phyloP scores from a whole-genome alignment of 1,140 invertebrate genomes.

The Bombus polaris region DNA sequence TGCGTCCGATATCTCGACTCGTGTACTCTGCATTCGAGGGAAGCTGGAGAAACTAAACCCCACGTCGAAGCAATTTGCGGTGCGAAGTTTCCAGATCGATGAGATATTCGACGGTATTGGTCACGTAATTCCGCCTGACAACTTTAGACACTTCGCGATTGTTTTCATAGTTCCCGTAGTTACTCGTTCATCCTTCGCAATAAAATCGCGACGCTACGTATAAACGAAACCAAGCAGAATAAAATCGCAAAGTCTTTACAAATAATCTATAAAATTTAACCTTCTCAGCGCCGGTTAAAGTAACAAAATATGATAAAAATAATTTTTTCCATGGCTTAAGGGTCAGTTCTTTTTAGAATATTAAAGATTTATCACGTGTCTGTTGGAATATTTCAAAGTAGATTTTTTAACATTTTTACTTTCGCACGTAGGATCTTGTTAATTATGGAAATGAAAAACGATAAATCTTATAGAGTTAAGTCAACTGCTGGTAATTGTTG shows the following conservation, averaged over 20 bases:
- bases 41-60: background rate
- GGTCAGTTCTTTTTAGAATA: no score
- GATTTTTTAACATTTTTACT: background rate
- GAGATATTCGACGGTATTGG: background rate
- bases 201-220: background rate
- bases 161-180: background rate
- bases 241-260: no score
- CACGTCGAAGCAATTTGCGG: constrained; percentile 13
- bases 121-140: constrained; percentile 3
- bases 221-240: no score
- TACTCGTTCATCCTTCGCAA: background rate
- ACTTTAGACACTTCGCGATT: constrained; percentile 5
- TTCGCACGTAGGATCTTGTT: background rate
- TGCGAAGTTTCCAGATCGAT: constrained; percentile 26
- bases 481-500: no score
- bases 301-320: no score
- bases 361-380: background rate
- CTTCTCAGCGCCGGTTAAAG: no score
- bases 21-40: constrained; percentile 23
- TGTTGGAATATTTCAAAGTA: background rate
- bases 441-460: background rate
- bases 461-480: background rate
- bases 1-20: background rate
- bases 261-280: background rate
- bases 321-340: background rate